Conservation (phyloP, 92 coral and sea anemone species). For the Phenganax marumi region DNA sequence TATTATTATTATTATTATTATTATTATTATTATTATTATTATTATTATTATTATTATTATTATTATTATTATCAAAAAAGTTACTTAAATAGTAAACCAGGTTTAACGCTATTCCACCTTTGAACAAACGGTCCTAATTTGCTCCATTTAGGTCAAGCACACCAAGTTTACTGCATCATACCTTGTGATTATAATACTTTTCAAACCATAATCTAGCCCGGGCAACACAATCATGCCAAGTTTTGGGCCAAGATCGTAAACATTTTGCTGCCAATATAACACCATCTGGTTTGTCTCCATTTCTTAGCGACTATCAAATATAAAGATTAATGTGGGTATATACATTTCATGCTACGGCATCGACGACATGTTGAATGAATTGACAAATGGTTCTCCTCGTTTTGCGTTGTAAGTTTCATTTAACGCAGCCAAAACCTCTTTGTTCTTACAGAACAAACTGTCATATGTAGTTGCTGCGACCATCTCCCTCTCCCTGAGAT, state of each 20-base stretch:
- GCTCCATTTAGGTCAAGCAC: background rate
- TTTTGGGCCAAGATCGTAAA: conserved; percentile 63
- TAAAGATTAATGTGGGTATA: background rate
- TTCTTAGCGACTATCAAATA: conserved; percentile 61
- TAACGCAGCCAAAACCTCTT: too few species aligned
- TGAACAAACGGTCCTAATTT: too few species aligned
- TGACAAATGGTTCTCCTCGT: background rate
- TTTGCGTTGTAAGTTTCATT: too few species aligned
- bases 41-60: too few species aligned
- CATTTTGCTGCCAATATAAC: conserved; percentile 63
- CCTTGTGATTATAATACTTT: conserved; percentile 94
- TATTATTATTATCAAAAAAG: too few species aligned
- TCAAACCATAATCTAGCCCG: conserved; percentile 81
- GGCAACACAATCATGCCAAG: conserved; percentile 83
- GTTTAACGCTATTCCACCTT: too few species aligned
- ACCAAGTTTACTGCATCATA: background rate
- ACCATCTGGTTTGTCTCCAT: conserved; percentile 73
- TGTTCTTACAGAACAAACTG: too few species aligned
- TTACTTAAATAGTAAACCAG: too few species aligned
- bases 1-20: too few species aligned
- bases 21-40: too few species aligned
- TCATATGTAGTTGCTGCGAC: too few species aligned
- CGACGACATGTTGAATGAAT: background rate
- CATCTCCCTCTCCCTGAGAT: too few species aligned
- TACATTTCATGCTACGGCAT: background rate